Percentiles rank a stretch among this genome's conserved stretches.
Evolutionary conservation across 2,797 vertebrate genomes (phyloP).

Genomic region (Ara ararauna): DNA sequence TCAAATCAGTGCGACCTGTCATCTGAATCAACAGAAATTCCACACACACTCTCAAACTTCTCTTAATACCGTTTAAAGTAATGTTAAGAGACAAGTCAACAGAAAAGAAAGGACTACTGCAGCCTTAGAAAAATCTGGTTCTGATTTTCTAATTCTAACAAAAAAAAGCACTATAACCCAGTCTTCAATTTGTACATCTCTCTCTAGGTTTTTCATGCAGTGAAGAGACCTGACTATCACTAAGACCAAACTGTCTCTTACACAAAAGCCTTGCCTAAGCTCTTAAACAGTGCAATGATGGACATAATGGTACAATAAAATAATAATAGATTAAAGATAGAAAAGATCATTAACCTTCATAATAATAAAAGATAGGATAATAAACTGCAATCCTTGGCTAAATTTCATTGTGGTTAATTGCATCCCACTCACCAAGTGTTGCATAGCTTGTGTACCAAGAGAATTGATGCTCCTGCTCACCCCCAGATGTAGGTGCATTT

Average conservation of each 20-base stretch:
- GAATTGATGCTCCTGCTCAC: background rate
- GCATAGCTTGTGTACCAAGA: background rate
- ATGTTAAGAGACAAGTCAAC: background rate
- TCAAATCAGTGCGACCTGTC: background rate
- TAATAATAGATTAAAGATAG: background rate
- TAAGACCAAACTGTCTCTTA: background rate
- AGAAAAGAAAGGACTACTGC: background rate
- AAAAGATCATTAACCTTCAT: background rate
- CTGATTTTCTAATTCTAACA: background rate
- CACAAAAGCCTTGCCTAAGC: background rate
- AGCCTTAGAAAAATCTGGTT: background rate
- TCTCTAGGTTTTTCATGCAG: background rate
- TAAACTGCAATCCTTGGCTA: background rate
- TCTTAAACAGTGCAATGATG: background rate
- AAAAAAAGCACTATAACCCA: background rate
- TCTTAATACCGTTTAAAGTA: background rate
- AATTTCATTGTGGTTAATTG: background rate
- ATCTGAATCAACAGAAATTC: background rate
- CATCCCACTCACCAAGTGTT: background rate
- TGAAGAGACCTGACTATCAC: background rate
- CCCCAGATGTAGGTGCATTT: background rate
- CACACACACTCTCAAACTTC: background rate
- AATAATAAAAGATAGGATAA: background rate
- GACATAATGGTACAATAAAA: background rate
- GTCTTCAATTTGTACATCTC: background rate